A percentile compares a stretch with the other conserved stretches of the same genome.
Evolutionary conservation across 2,888 invertebrate genomes (phyloP).

Genomic region (Drosophila pseudotakahashii): DNA sequence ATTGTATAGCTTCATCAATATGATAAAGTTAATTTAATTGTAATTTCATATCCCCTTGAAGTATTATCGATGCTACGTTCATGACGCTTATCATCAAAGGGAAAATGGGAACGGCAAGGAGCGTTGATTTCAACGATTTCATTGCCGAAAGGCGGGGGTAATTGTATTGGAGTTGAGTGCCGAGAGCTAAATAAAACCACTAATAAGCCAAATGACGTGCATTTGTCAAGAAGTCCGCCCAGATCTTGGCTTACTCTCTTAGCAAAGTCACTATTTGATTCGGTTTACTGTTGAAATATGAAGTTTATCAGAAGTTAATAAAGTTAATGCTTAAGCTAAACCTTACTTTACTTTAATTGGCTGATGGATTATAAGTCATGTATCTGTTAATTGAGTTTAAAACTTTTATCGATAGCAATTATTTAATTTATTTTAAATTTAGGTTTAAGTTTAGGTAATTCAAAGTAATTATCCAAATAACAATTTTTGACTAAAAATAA

Average conservation of each 20-base stretch:
- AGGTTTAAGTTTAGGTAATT: no score
- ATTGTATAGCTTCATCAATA: no score
- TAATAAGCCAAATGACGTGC: constrained; percentile 77
- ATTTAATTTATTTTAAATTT: no score
- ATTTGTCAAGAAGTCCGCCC: constrained; percentile 59
- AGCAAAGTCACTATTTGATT: constrained; percentile 3
- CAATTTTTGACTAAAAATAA: no score
- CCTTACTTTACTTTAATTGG: not conserved
- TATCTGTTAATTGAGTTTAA: no score
- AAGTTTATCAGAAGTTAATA: constrained; percentile 54
- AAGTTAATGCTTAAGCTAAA: not conserved
- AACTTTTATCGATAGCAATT: no score
- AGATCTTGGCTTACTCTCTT: constrained; percentile 5
- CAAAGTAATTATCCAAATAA: no score
- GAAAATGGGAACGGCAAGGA: constrained; percentile 4
- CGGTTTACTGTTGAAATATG: not conserved
- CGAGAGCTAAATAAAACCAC: constrained; percentile 72
- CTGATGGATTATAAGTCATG: no score
- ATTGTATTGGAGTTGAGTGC: constrained; percentile 77
- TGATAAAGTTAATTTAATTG: no score
- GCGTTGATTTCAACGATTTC: constrained; percentile 67
- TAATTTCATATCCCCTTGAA: not conserved
- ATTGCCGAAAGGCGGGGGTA: constrained; percentile 61
- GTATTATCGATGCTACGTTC: not conserved
- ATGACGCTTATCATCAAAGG: constrained; percentile 15